Conservation (phyloP, 1,140 invertebrate species). For the Drosophila ficusphila region DNA sequence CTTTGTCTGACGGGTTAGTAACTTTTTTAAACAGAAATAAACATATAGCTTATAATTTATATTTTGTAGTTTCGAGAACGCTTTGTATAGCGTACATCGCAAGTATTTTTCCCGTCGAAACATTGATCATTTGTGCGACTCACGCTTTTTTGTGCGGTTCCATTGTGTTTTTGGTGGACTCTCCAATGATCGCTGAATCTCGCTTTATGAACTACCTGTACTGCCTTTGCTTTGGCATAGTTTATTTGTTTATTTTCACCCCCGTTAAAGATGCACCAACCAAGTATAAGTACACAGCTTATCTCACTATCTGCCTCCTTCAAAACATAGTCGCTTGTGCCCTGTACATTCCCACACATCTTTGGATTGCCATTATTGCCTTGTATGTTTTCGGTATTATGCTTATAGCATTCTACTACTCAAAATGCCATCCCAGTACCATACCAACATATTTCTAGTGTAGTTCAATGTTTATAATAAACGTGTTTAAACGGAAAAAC, state of each 20-base stretch:
- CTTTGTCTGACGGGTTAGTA: slow-evolving; percentile 50
- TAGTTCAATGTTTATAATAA: neutral
- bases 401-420: slow-evolving; percentile 51
- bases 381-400: slow-evolving; percentile 49
- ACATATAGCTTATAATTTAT: neutral
- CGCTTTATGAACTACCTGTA: slow-evolving; percentile 40
- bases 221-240: slow-evolving; percentile 58
- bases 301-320: slow-evolving; percentile 49
- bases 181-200: slow-evolving; percentile 38
- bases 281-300: slow-evolving; percentile 51
- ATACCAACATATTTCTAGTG: slow-evolving; percentile 12
- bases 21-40: neutral
- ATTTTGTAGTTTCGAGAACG: slow-evolving; percentile 48
- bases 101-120: slow-evolving; percentile 42
- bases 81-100: slow-evolving; percentile 56
- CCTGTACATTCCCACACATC: slow-evolving; percentile 38
- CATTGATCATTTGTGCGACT: slow-evolving; percentile 17
- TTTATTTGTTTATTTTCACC: slow-evolving; percentile 62
- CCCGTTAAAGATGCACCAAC: slow-evolving; percentile 58
- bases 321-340: slow-evolving; percentile 36
- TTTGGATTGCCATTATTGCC: slow-evolving; percentile 29
- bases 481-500: neutral
- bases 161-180: slow-evolving; percentile 50
- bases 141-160: slow-evolving; percentile 41
- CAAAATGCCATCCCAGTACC: slow-evolving; percentile 56